These are phyloP conservation scores for Mustelus asterias DNA, from an alignment of 2,113 vertebrate genomes.

Conservation along the genomic window DNA sequence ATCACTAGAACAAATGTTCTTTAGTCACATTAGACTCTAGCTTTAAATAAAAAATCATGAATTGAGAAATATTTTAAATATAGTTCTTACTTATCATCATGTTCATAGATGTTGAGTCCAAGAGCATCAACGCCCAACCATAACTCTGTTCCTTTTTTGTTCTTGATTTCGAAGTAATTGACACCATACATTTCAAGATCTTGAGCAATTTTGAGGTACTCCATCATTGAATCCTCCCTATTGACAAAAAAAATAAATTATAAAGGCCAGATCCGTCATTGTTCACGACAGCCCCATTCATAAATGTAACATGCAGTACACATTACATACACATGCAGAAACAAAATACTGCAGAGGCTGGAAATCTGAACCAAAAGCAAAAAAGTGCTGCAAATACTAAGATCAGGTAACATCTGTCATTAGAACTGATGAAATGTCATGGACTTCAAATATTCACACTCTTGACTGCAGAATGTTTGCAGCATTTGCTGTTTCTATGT, in stretches of 20 bases:
- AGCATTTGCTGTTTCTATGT: background rate
- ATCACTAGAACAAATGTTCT: background rate
- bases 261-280: background rate
- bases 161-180: conserved; percentile 98
- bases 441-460: too few species aligned
- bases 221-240: conserved; percentile 98
- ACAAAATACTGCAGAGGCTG: background rate
- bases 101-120: conserved; percentile 95
- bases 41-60: background rate
- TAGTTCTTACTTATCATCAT: conserved; percentile 81
- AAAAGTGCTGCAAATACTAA: too few species aligned
- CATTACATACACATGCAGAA: background rate
- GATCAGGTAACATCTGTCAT: background rate
- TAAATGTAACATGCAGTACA: too few species aligned
- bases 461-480: too few species aligned
- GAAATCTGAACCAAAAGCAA: background rate
- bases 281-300: background rate
- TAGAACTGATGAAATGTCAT: too few species aligned
- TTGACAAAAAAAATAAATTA: conserved; percentile 46
- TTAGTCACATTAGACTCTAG: background rate
- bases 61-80: background rate
- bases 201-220: conserved; percentile 94
- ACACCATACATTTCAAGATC: conserved; percentile 98
- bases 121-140: conserved; percentile 95
- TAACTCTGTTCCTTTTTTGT: conserved; percentile 94